Percentiles rank a stretch among this genome's conserved stretches.
Evolutionary conservation across 2,797 vertebrate species (phyloP).

Genomic region (Alcedo quadribrachys): DNA sequence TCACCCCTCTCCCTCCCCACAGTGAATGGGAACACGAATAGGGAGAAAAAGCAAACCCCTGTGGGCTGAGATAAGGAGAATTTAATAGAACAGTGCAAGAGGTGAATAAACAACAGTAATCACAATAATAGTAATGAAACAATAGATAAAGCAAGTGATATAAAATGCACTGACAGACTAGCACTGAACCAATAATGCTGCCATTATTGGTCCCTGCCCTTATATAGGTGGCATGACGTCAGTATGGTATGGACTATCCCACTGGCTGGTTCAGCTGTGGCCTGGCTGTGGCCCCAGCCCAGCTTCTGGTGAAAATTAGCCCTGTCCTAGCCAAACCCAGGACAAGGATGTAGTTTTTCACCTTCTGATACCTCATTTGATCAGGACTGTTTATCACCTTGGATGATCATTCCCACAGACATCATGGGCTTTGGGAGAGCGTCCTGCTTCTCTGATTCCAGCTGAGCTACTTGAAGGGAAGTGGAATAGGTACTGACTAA

Average conservation of each 20-base stretch:
- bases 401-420: neutral
- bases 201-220: neutral
- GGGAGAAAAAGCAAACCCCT: neutral
- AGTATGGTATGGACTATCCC: neutral
- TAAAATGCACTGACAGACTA: no score
- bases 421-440: neutral
- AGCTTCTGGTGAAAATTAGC: neutral
- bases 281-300: neutral
- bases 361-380: neutral
- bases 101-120: neutral
- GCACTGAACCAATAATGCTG: no score
- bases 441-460: neutral
- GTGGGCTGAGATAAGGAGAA: neutral
- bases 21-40: neutral
- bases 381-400: neutral
- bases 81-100: neutral
- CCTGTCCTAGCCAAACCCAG: neutral
- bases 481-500: neutral
- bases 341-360: neutral
- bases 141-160: no score
- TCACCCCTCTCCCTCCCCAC: neutral
- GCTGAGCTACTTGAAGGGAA: neutral
- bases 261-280: neutral
- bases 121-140: neutral
- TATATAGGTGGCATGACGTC: neutral